Base-by-base conservation (phyloP, 1,140 invertebrate species). In the Dreissena rostriformis region DNA sequence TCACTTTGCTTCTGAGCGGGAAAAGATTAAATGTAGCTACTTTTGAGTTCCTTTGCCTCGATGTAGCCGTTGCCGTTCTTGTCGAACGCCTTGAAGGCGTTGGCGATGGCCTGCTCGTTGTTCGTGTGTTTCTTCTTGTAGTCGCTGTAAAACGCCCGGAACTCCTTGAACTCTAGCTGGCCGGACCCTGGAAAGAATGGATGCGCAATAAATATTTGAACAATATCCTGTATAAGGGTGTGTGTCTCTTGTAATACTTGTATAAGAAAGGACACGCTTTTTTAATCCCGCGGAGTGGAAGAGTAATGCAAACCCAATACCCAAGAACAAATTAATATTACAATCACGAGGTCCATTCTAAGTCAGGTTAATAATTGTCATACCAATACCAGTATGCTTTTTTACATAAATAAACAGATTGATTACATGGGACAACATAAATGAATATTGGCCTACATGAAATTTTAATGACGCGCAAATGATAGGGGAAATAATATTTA, bases 71-170 rank as follows among this genome's bases (percentile, higher is more conserved):
- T 75, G 10, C 29, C 26, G 29, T 75, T 57, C 28, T 63, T 75
- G n/a, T 75, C 73, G 28, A 75, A 75, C 5, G 61, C 22, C 28
- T 75, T 75, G 29, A 75, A 75, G 55, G 73, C 73, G 61, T 75
- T 63, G 10, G 5, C 15, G 12, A 75, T 75, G n/a, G 53, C 73
- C n/a, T 75, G 24, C 61, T 61, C 12, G 28, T 29, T 22, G 28
- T 75, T 75, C 28, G 12, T 24, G 73, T 75, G 53, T 15, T 75
- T 63, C 8, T 63, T 63, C 28, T 75, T 63, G n/a, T 29, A 29
- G 12, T 75, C 22, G 6, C 15, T 53, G n/a, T 61, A 19, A 14
- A 26, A 19, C 29, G 6, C 61, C 28, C 22, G 55, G 61, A 75
- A 75, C n/a, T 75, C 73, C 22, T 28, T 28, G 26, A 75, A 63